phyloP scores from a whole-genome alignment of 1,140 invertebrate species.

The Philotrypesis tridentata region DNA sequence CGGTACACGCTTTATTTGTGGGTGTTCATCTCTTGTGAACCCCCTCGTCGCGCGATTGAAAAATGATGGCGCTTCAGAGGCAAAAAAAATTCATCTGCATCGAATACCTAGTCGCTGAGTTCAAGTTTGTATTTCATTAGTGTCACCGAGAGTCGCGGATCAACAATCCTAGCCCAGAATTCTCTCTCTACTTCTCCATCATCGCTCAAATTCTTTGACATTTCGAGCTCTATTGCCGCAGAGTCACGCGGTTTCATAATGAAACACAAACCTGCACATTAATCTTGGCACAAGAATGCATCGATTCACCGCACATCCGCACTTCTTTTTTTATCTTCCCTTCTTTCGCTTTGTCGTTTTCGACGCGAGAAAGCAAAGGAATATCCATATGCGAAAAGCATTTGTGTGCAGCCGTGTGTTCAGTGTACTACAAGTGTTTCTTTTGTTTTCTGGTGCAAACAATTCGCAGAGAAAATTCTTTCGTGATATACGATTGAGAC shows the following conservation, averaged over 20 bases:
- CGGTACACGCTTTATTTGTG: too few species aligned
- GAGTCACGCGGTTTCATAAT: background rate
- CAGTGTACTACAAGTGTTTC: background rate
- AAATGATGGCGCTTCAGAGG: background rate
- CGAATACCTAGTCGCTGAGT: slow-evolving; percentile 13
- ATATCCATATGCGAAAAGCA: background rate
- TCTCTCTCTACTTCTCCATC: background rate
- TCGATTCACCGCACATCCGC: background rate
- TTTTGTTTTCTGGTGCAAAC: background rate
- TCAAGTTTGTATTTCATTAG: slow-evolving; percentile 29
- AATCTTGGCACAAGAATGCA: slow-evolving; percentile 26
- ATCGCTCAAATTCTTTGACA: slow-evolving; percentile 10
- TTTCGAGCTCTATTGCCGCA: background rate
- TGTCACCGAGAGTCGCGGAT: background rate
- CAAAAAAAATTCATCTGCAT: slow-evolving; percentile 19
- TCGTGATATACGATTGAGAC: background rate
- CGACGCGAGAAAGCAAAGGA: background rate
- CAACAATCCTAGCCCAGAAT: background rate
- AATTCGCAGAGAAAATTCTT: background rate
- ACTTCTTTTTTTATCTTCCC: background rate
- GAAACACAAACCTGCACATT: background rate
- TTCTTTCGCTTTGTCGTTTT: too few species aligned
- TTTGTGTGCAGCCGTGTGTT: background rate
- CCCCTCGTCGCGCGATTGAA: background rate
- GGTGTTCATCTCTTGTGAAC: too few species aligned